Evolutionary conservation across 2,888 invertebrate genomes (phyloP).

Genomic region (Teleiodes luculella): DNA sequence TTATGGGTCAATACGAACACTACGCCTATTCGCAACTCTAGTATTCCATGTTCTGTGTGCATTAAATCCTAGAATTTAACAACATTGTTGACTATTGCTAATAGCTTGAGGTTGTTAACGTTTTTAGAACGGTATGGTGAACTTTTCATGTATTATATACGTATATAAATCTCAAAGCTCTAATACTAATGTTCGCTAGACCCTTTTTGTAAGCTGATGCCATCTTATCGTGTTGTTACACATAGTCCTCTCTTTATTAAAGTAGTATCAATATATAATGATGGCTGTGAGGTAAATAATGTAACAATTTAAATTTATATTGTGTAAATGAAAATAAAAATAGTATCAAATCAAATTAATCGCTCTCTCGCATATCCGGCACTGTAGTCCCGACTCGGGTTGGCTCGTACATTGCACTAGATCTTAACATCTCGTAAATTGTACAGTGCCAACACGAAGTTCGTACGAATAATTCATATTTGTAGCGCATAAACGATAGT

Average conservation of each 20-base stretch:
- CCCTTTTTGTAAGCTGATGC: constrained; percentile 72
- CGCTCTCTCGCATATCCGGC: constrained; percentile 54
- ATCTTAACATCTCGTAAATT: background rate
- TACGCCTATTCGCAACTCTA: constrained; percentile 51
- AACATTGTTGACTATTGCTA: constrained; percentile 79
- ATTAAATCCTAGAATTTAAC: constrained; percentile 71
- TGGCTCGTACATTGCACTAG: background rate
- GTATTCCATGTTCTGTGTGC: constrained; percentile 69
- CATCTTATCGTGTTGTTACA: constrained; percentile 72
- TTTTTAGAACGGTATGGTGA: constrained; percentile 75
- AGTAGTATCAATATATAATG: constrained; percentile 78
- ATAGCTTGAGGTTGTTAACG: constrained; percentile 79
- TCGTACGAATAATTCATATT: constrained; percentile 31
- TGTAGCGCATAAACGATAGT: constrained; percentile 42
- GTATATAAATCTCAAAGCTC: constrained; percentile 41
- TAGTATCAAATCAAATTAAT: constrained; percentile 52
- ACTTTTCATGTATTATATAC: constrained; percentile 73
- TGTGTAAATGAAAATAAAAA: constrained; percentile 63
- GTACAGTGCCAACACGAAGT: constrained; percentile 45
- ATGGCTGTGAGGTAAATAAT: constrained; percentile 78
- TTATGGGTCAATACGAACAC: constrained; percentile 26
- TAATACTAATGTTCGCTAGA: constrained; percentile 72
- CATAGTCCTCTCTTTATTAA: constrained; percentile 74
- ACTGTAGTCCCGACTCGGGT: constrained; percentile 21
- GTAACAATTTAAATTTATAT: constrained; percentile 77